phyloP scores from a whole-genome alignment of 53 echinoderm and acorn worm genomes.

The Mesocentrotus franciscanus region DNA sequence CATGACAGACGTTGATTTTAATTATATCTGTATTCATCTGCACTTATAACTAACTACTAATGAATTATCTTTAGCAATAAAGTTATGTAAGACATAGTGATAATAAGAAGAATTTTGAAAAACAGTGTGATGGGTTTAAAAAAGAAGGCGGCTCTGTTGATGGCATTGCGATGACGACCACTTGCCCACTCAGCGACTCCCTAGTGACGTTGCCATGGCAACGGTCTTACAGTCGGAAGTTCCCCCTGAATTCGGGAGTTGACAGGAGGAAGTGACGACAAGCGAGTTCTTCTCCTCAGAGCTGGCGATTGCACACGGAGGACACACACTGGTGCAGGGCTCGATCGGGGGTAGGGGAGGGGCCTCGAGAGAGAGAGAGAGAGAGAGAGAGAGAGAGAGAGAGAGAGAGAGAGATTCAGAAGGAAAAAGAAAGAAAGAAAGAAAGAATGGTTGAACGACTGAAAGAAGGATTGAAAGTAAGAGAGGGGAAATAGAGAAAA shows the following conservation, averaged over 20 bases:
- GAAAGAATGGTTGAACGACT: background rate
- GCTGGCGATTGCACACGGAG: background rate
- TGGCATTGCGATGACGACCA: slow-evolving; percentile 51
- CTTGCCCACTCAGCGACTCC: slow-evolving; percentile 53
- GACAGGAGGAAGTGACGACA: slow-evolving; percentile 65
- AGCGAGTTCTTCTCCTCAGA: background rate
- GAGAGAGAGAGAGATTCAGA: background rate
- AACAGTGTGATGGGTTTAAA: background rate
- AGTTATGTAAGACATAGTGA: background rate
- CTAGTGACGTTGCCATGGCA: slow-evolving; percentile 60
- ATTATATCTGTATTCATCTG: background rate
- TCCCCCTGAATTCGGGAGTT: slow-evolving; percentile 52
- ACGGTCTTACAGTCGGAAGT: slow-evolving; percentile 54
- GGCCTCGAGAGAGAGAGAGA: background rate
- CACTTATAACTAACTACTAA: background rate
- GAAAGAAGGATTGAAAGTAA: background rate
- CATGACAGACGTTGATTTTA: too few relatives aligned
- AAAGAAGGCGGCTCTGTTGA: slow-evolving; percentile 43
- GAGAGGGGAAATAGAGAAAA: background rate
- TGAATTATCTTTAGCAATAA: background rate
- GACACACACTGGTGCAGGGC: too few relatives aligned
- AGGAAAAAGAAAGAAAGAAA: too few relatives aligned
- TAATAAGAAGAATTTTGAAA: background rate
- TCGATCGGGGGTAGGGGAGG: background rate
- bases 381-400: background rate